Base-by-base conservation (phyloP, 1,140 invertebrate genomes). In the Mizuhopecten yessoensis region DNA sequence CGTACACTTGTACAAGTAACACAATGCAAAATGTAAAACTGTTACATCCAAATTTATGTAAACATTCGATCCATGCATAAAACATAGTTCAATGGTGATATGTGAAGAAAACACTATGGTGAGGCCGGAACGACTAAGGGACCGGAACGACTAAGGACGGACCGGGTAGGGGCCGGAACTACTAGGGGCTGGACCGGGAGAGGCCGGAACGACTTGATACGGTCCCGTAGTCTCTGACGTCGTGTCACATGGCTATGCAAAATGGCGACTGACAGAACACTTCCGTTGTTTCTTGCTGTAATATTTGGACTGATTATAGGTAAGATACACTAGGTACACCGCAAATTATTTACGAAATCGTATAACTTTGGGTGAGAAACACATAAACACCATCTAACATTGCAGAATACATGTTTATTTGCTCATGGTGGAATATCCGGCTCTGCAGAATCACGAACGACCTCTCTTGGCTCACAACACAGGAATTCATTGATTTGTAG, bases 231-330 rank as follows among this genome's bases (percentile, higher is more conserved):
- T 23, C 23, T n/a, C 57, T 75, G 57, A 75, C 57, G 57, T 75
- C 57, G 57, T 75, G 57, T 75, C 57, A 75, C 57, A 75, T 75
- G 57, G 57, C n/a, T 75, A 75, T 75, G 23, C 57, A 75, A 75
- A 75, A 75, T 75, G 57, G 57, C 57, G 57, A 75, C n/a, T 75
- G 57, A 75, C 57, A 75, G 57, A n/a, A 75, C n/a, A 75, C 57
- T 29, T 75, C 57, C 57, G 57, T n/a, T 75, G 11, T 57, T 20
- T 57, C 57, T 75, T 29, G n/a, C 57, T 29, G 57, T 9, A 29
- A 75, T 75, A 75, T 75, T 75, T 75, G 57, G 57, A 75, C 17
- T 75, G 57, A 29, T 75, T 75, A n/a, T 75, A n/a, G 57, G 57
- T 75, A 29, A 75, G 17, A 17, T 75, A 75, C n/a, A 29, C 29